Evolutionary conservation across 1,140 invertebrate genomes (phyloP).

Genomic region (Camponotus floridanus): DNA sequence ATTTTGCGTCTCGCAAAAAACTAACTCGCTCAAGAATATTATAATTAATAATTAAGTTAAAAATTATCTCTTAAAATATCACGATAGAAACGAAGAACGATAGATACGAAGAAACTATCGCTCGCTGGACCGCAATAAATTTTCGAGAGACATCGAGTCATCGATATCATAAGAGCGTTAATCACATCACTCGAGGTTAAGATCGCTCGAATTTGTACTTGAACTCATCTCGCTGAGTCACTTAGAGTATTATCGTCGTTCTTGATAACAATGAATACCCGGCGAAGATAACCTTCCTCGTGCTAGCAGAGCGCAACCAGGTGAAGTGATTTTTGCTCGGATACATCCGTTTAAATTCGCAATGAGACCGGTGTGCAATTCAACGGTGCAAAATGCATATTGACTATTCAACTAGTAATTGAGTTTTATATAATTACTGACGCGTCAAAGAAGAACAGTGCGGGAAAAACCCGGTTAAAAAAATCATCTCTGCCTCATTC

Average conservation of each 20-base stretch:
- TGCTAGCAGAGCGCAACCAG: neutral
- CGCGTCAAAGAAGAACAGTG: neutral
- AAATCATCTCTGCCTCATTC: neutral
- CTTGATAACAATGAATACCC: constrained; percentile 53
- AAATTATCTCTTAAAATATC: neutral
- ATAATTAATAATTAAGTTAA: neutral
- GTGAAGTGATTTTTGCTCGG: constrained; percentile 21
- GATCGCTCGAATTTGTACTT: constrained; percentile 64
- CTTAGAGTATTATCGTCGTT: constrained; percentile 39
- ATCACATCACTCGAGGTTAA: constrained; percentile 65
- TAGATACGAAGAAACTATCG: neutral
- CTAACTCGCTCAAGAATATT: neutral
- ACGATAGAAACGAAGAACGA: no score
- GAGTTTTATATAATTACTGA: neutral
- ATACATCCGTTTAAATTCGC: constrained; percentile 48
- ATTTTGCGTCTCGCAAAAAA: neutral
- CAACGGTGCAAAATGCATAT: constrained; percentile 41
- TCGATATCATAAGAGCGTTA: constrained; percentile 26
- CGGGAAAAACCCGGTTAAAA: neutral
- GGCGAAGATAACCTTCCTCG: constrained; percentile 53
- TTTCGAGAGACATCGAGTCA: constrained; percentile 1
- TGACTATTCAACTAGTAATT: constrained; percentile 36
- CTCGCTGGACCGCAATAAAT: neutral
- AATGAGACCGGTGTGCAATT: constrained; percentile 51
- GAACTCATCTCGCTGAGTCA: constrained; percentile 62